These are phyloP conservation scores for Tyrannus savana DNA, from an alignment of 2,113 vertebrate species.

Conservation along the genomic window DNA sequence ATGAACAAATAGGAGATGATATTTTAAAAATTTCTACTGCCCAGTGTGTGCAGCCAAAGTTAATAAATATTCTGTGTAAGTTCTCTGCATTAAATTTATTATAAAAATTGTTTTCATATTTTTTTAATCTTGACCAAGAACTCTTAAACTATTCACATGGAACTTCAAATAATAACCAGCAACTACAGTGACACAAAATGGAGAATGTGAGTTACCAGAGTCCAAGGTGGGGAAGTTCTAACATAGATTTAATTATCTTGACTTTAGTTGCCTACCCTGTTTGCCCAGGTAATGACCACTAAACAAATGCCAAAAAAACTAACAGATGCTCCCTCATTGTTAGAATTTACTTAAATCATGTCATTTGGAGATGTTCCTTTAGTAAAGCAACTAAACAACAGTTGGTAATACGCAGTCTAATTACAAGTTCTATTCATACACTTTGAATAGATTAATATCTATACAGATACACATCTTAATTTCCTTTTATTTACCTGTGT, in stretches of 20 bases:
- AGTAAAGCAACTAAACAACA: neutral
- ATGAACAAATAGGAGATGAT: neutral
- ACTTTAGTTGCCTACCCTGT: neutral
- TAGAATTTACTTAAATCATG: neutral
- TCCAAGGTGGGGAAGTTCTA: neutral
- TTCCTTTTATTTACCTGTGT: slow-evolving; percentile 34
- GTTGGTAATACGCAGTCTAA: neutral
- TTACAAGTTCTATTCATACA: neutral
- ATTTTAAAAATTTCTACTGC: neutral
- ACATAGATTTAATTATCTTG: neutral
- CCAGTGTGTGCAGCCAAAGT: neutral
- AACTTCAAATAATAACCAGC: neutral
- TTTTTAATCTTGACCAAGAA: neutral
- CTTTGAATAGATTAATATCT: neutral
- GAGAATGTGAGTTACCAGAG: neutral
- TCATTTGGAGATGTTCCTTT: neutral
- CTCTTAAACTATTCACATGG: neutral
- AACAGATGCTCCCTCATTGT: neutral
- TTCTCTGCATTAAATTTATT: neutral
- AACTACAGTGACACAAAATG: neutral
- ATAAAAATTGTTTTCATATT: neutral
- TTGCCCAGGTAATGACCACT: neutral
- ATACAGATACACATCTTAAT: slow-evolving; percentile 31
- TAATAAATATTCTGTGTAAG: neutral
- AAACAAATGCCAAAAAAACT: neutral